These are phyloP conservation scores for Danio albolineatus DNA, from an alignment of 2,797 vertebrate species.

Conservation along the genomic window DNA sequence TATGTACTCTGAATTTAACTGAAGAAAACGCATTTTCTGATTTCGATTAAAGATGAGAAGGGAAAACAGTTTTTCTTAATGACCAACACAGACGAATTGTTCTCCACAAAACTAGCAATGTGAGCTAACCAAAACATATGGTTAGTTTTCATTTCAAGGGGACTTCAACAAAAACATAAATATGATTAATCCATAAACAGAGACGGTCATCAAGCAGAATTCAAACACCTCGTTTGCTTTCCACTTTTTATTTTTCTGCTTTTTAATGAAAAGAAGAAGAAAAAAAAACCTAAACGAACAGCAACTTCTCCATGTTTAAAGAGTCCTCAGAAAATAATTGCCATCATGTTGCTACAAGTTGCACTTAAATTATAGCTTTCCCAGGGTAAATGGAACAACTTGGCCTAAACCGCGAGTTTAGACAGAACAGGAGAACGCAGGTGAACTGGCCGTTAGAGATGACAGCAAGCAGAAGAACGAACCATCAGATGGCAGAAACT, in stretches of 20 bases:
- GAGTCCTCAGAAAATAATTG: conserved; percentile 57
- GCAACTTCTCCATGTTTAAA: conserved; percentile 1
- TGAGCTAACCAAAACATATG: too few relatives aligned
- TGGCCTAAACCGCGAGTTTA: conserved; percentile 47
- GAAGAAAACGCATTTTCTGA: too few relatives aligned
- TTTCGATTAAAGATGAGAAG: too few relatives aligned
- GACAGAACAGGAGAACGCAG: conserved; percentile 15
- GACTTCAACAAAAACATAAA: too few relatives aligned
- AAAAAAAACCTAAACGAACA: conserved; percentile 28
- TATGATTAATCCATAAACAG: too few relatives aligned
- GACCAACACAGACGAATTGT: too few relatives aligned
- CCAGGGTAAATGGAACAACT: conserved; percentile 45
- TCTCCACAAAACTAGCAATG: too few relatives aligned
- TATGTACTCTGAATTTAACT: too few relatives aligned
- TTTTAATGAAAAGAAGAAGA: conserved; percentile 63
- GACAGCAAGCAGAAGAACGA: conserved; percentile 24
- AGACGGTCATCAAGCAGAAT: too few relatives aligned
- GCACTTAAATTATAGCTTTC: conserved; percentile 50
- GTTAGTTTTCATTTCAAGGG: too few relatives aligned
- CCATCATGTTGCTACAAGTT: conserved; percentile 57
- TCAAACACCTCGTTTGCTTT: too few relatives aligned
- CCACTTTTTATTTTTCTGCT: conserved; percentile 47
- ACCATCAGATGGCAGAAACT: conserved; percentile 13
- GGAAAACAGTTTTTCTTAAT: too few relatives aligned
- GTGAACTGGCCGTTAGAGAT: not conserved